Conservation (phyloP, 1,140 invertebrate species). For the Zaprionus inermis region DNA sequence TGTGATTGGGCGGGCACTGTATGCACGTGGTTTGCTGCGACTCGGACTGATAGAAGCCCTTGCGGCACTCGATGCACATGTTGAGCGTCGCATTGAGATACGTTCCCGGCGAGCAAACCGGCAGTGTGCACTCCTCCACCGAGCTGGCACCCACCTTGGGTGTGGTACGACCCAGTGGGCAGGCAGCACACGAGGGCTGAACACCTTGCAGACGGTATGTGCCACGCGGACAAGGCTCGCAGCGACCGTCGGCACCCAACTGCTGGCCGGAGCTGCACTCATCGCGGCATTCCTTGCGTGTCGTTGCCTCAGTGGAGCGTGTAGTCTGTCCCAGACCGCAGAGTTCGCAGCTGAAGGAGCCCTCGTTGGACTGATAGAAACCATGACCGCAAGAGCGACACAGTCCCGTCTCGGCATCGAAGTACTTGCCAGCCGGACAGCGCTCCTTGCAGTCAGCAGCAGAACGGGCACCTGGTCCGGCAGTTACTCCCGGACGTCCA, state of each 20-base stretch:
- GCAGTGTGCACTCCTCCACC: constrained; percentile 95
- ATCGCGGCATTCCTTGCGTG: constrained; percentile 93
- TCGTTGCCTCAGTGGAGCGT: constrained; percentile 94
- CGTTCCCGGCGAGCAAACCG: constrained; percentile 92
- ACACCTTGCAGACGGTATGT: constrained; percentile 95
- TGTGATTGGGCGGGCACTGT: constrained; percentile 95
- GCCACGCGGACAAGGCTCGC: constrained; percentile 95
- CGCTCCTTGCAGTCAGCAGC: constrained; percentile 96
- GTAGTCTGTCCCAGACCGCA: constrained; percentile 97
- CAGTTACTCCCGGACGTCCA: constrained; percentile 93
- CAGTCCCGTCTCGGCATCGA: constrained; percentile 92
- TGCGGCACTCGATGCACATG: constrained; percentile 94
- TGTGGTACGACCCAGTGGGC: constrained; percentile 95
- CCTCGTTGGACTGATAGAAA: constrained; percentile 96
- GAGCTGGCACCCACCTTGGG: constrained; percentile 91
- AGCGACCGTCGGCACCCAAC: constrained; percentile 93
- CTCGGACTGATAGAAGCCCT: constrained; percentile 96
- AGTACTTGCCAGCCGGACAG: constrained; percentile 96
- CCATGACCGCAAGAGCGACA: constrained; percentile 97
- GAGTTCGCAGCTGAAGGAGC: constrained; percentile 94
- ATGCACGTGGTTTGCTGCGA: constrained; percentile 95
- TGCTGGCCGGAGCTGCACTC: constrained; percentile 96
- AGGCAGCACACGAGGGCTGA: constrained; percentile 94
- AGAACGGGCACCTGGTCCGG: constrained; percentile 92
- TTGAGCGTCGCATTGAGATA: constrained; percentile 94